Base-by-base conservation (phyloP, 1,140 invertebrate genomes). In the Eciton burchellii region DNA sequence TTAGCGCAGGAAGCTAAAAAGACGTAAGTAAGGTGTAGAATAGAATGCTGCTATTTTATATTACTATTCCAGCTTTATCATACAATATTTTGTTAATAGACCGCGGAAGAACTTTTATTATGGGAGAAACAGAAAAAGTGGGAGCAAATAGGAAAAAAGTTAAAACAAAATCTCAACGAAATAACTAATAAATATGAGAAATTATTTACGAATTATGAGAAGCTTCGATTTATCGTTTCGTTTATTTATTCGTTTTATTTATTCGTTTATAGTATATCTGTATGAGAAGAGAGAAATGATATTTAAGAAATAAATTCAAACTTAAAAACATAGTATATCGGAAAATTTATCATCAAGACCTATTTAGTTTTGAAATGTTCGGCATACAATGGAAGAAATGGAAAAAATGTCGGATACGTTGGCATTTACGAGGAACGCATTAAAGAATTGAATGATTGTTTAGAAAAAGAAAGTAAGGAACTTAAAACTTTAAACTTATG, bases 91-190 rank as follows among this genome's bases (percentile, higher is more conserved):
- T 77, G 66, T 68, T 19, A 24, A 14, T 60, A 95, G 94, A 94
- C 94, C 19, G 93, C 94, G 3, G 95, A 96, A 77, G 95, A 96
- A 83, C 94, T 96, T 21, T 94, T 94, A 0, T 93, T 95, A 29
- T 97, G 96, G 96, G 96, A 96, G 81, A 96, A 96, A 83, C 95
- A 95, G 73, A 97, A 97, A 92, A 95, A 95, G 84, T 96, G 95
- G 95, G 96, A 97, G 91, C 95, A 95, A 83, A 95, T 93, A 4
- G 94, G 95, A 4, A 96, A 97, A 82, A 95, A 95, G 87, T 91
- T 96, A 66, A 96, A 96, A 89, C 90, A 88, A 52, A 95, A 95
- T 88, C 90, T 97, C 14, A 95, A 95, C 85, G 95, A 96, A 49
- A 95, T 95, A 84, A 94, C 94, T 8, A 92, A 91, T 2, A 96